Percentiles rank a stretch among this genome's conserved stretches.
Evolutionary conservation across 2,797 vertebrate genomes (phyloP).

Genomic region (Hozukius guyotensis): DNA sequence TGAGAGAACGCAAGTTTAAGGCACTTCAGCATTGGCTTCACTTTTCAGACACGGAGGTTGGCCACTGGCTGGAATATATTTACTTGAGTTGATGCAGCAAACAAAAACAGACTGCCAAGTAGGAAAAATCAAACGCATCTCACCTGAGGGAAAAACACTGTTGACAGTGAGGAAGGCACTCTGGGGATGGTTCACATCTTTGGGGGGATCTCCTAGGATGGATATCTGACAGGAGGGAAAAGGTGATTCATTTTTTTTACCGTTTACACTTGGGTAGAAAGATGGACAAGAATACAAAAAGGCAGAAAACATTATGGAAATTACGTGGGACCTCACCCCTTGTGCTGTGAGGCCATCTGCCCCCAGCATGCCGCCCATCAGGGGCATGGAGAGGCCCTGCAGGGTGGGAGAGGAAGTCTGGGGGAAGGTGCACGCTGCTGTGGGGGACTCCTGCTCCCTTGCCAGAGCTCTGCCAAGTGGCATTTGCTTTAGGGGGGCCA

Average conservation of each 20-base stretch:
- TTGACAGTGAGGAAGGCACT: conserved; percentile 85
- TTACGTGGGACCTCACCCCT: conserved; percentile 79
- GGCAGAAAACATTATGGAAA: neutral
- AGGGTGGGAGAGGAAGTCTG: conserved; percentile 81
- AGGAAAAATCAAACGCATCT: neutral
- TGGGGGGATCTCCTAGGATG: conserved; percentile 88
- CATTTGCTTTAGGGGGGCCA: conserved; percentile 82
- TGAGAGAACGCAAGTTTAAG: neutral
- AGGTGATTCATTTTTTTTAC: neutral
- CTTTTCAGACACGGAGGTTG: neutral
- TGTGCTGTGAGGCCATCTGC: conserved; percentile 78
- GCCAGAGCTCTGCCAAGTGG: conserved; percentile 67
- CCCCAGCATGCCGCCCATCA: conserved; percentile 83
- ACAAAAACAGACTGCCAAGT: neutral
- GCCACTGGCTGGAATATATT: neutral
- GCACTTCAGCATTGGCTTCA: neutral
- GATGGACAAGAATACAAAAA: neutral
- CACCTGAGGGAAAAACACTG: conserved; percentile 82
- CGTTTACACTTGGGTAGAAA: neutral
- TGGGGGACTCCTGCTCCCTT: conserved; percentile 84
- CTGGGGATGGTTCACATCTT: conserved; percentile 85
- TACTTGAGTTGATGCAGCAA: neutral
- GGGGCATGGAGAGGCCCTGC: conserved; percentile 81
- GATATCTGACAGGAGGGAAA: conserved; percentile 77
- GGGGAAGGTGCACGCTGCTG: conserved; percentile 75